Base-by-base conservation (phyloP, 2,888 invertebrate species). In the Polylopha cassiicola region DNA sequence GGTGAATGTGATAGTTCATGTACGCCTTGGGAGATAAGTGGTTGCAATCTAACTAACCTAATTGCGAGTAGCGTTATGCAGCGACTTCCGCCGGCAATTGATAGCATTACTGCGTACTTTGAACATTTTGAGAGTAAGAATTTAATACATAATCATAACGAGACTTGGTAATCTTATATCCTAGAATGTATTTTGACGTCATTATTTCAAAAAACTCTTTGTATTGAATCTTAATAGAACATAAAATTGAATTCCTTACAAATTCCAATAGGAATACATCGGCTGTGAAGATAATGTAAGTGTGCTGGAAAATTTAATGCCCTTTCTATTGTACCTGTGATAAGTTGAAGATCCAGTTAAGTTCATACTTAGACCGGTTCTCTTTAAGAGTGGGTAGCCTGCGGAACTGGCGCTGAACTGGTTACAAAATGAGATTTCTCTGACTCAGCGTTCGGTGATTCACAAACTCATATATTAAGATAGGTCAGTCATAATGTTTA, bases 21-120 rank as follows among this genome's bases (percentile, higher is more conserved):
- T 46, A 54, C 52, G 61, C 59, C 65, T 66, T 61, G 53, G 55
- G 39, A 74, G 68, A 77, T 77, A 73, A 73, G 69, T 69, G 65
- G 56, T 58, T 64, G 61, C 70, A 69, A 71, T 71, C 60, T 63
- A 62, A 64, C 60, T 73, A 75, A 78, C 75, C 74, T 63, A 75
- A 76, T 79, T 71, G 62, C 55, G 53, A 58, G 57, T 66, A 65
- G 66, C 69, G 64, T 69, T 64, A n/a, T n/a, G 53, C 64, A 65
- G 65, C 65, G 63, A 46, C 63, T 65, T 73, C 72, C 73, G 69
- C 55, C 60, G 61, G 59, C 48, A 56, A 65, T 57, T 58, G 68
- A 72, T 73, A 73, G 65, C 61, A 58, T 61, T 65, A 53, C 55
- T 65, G 58, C 45, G 53, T 65, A 58, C 47, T 47, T 45, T 48